phyloP scores from a whole-genome alignment of 2,888 invertebrate genomes.

The Idaea biselata region DNA sequence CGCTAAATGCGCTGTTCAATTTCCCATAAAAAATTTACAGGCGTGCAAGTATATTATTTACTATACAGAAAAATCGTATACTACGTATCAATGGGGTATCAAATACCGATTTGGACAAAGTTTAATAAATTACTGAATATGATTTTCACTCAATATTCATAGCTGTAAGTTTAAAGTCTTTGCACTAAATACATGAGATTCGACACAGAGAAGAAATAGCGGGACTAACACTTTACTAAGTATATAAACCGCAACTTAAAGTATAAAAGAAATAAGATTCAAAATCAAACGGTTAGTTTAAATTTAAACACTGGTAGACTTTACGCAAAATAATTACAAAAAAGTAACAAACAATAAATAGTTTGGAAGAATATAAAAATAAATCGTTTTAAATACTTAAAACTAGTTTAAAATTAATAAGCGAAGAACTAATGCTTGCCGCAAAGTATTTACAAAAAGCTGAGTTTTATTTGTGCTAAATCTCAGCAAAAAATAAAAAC shows the following conservation, averaged over 20 bases:
- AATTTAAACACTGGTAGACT: conserved; percentile 52
- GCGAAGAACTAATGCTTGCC: conserved; percentile 10
- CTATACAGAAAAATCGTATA: too few relatives aligned
- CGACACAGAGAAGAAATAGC: conserved; percentile 60
- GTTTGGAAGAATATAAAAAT: conserved; percentile 70
- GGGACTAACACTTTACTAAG: conserved; percentile 63
- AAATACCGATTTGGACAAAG: too few relatives aligned
- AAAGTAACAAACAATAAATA: conserved; percentile 72
- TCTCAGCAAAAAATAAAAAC: conserved; percentile 3
- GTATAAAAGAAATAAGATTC: conserved; percentile 4
- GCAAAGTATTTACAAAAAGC: conserved; percentile 3
- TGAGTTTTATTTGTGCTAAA: not conserved
- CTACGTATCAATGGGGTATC: too few relatives aligned
- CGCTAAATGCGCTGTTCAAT: too few relatives aligned
- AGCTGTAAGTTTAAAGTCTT: not conserved
- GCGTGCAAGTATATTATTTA: too few relatives aligned
- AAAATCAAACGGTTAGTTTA: conserved; percentile 11
- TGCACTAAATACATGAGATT: conserved; percentile 60
- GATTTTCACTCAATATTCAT: not conserved
- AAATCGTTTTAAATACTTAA: conserved; percentile 74
- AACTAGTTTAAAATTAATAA: conserved; percentile 24
- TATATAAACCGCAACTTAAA: conserved; percentile 75
- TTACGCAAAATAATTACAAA: conserved; percentile 44
- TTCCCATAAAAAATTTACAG: too few relatives aligned
- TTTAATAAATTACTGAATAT: not conserved